Evolutionary conservation across 1,140 invertebrate genomes (phyloP).

Genomic region (Leptinotarsa undecemlineata): DNA sequence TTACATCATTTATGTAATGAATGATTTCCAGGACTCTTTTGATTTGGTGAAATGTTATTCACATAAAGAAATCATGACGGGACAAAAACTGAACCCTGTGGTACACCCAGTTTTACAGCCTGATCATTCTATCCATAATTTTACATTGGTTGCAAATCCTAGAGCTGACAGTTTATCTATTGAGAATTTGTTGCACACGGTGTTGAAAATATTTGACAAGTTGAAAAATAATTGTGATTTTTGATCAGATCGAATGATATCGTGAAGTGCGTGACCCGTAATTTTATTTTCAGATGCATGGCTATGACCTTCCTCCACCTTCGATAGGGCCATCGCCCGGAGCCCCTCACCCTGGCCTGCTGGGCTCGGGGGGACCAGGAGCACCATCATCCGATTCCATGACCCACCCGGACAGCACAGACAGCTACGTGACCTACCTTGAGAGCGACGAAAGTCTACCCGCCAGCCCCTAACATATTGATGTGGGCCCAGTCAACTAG

Average conservation of each 20-base stretch:
- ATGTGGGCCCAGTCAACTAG: constrained; percentile 13
- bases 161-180: too few species aligned
- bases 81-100: too few species aligned
- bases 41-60: too few species aligned
- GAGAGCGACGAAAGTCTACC: constrained; percentile 82
- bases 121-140: too few species aligned
- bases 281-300: constrained; percentile 77
- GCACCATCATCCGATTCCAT: constrained; percentile 66
- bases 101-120: too few species aligned
- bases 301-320: constrained; percentile 75
- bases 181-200: too few species aligned
- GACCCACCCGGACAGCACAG: constrained; percentile 79
- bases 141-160: too few species aligned
- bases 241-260: not conserved
- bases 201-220: too few species aligned
- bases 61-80: too few species aligned
- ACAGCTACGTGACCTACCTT: constrained; percentile 87
- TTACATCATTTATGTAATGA: too few species aligned
- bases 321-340: constrained; percentile 55
- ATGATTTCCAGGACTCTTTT: too few species aligned
- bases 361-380: constrained; percentile 48
- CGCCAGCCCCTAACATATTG: constrained; percentile 64
- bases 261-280: not conserved
- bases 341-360: constrained; percentile 54
- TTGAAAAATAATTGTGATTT: too few species aligned